phyloP scores from a whole-genome alignment of 2,888 invertebrate species.

The Noctua pronuba region DNA sequence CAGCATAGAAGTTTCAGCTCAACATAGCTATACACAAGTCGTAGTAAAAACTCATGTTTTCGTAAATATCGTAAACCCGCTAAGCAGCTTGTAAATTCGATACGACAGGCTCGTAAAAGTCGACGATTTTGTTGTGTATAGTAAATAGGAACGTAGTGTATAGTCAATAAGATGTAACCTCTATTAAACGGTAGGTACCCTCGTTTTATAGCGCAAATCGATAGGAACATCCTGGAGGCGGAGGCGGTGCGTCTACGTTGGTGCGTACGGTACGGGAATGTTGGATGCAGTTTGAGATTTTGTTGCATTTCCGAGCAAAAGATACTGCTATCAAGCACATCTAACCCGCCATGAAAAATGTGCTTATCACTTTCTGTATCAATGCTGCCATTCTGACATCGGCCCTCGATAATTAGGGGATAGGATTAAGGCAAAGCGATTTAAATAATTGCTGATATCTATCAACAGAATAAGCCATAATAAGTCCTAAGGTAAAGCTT shows the following conservation, averaged over 20 bases:
- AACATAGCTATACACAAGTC: background rate
- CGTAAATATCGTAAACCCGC: constrained; percentile 72
- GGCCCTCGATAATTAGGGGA: background rate
- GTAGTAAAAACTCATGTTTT: constrained; percentile 44
- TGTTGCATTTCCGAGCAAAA: background rate
- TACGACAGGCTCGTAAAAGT: constrained; percentile 69
- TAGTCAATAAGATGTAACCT: constrained; percentile 72
- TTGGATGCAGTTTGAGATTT: constrained; percentile 11
- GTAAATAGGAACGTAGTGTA: constrained; percentile 42
- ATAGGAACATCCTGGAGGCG: constrained; percentile 75
- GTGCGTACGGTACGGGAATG: constrained; percentile 43
- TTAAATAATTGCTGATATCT: background rate
- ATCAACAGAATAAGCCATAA: background rate
- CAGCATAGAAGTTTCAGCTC: background rate
- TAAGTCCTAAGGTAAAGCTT: no score
- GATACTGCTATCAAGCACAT: background rate
- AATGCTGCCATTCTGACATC: background rate
- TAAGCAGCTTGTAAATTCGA: constrained; percentile 73
- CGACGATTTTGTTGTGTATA: constrained; percentile 60
- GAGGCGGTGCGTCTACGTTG: constrained; percentile 59
- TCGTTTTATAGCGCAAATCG: constrained; percentile 80
- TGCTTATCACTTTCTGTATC: background rate
- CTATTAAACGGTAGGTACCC: constrained; percentile 75
- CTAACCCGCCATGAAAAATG: background rate
- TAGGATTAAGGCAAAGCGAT: background rate